phyloP scores from a whole-genome alignment of 2,888 invertebrate species.

The Phasia obesa region DNA sequence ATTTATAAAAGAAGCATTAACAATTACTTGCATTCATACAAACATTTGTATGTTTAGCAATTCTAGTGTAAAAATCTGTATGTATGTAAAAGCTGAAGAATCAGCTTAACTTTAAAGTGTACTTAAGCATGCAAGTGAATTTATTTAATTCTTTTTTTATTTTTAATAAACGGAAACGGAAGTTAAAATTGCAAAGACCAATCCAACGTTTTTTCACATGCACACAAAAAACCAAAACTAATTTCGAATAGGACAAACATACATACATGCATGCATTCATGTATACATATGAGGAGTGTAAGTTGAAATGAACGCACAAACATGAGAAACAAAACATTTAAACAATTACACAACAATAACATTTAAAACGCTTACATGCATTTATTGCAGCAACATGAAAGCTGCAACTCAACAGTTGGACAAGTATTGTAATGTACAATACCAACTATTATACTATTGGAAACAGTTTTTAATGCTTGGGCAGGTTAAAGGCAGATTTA shows the following conservation, averaged over 20 bases:
- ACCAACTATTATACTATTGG: no score
- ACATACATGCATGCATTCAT: no score
- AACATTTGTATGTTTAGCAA: constrained; percentile 8
- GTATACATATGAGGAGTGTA: background rate
- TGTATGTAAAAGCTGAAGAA: constrained; percentile 37
- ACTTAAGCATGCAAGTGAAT: constrained; percentile 69
- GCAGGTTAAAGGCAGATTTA: no score
- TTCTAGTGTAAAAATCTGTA: constrained; percentile 34
- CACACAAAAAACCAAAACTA: constrained; percentile 23
- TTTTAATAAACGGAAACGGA: constrained; percentile 67
- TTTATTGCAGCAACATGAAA: background rate
- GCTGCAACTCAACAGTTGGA: background rate
- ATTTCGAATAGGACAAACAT: constrained; percentile 29
- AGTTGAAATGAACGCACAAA: background rate
- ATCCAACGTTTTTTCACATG: constrained; percentile 46
- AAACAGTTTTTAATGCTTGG: no score
- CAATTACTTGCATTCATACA: constrained; percentile 4
- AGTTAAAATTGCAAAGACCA: constrained; percentile 64
- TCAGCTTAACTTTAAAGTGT: constrained; percentile 66
- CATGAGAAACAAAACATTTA: constrained; percentile 17
- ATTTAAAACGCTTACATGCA: constrained; percentile 28
- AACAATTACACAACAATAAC: constrained; percentile 50
- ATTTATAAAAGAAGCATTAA: background rate
- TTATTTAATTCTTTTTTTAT: constrained; percentile 25
- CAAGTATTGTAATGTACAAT: background rate